Base-by-base conservation (phyloP, 2,888 invertebrate species). In the Lamellibrachia satsuma region DNA sequence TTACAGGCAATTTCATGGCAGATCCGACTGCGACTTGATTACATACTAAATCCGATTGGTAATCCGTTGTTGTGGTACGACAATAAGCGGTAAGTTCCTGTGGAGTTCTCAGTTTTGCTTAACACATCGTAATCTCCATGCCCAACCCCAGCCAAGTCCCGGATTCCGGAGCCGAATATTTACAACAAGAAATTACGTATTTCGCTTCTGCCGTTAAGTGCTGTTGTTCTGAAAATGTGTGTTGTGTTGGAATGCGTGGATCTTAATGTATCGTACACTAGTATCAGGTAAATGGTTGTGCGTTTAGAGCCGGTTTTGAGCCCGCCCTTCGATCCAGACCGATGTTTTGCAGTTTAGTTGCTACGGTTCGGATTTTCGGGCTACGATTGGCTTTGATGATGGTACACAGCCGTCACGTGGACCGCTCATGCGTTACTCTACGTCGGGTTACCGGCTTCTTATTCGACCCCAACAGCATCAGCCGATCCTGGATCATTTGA, bases 1-100 rank as follows among this genome's bases (percentile, higher is more conserved):
- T 75, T 75, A 75, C 75, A 22, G 75, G 75, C 75, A 75, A 75
- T 75, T 75, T 75, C 75, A 75, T 75, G 75, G 75, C 75, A 75
- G 75, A 75, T 75, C 75, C 75, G 22, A 75, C 22, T 75, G 22
- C 75, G 75, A 75, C 75, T 75, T 75, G 75, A 75, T 15, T 75
- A 22, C 75, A 75, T 75, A 75, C 4, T 75, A 75, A 75, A 75
- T 22, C 75, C 75, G 75, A 75, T 75, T 22, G 75, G 75, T 22
- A 75, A 15, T n/a, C 75, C 6, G 75, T 75, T 75, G 22, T 75
- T 22, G 15, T 75, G n/a, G 22, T 75, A 75, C 75, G 22, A 4
- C 75, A n/a, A 75, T 75, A 75, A 75, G 75, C 75, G 75, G 75
- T 75, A 75, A 75, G 75, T 75, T 75, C 75, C 75, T n/a, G 22